phyloP scores from a whole-genome alignment of 2,888 invertebrate species.

The Xylota sylvarum region DNA sequence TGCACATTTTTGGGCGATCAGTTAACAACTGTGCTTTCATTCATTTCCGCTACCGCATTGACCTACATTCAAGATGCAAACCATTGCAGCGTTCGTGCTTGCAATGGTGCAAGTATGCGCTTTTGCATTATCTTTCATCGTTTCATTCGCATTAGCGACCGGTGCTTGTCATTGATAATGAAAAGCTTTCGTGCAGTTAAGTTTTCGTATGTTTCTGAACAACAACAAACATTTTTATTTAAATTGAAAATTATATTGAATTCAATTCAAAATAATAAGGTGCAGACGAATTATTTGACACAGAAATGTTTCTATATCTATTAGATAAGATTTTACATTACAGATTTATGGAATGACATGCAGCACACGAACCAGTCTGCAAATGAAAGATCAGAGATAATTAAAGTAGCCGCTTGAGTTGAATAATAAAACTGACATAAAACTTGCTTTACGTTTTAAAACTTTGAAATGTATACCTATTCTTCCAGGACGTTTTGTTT shows the following conservation, averaged over 20 bases:
- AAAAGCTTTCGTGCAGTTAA: constrained; percentile 38
- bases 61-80: constrained; percentile 46
- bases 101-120: constrained; percentile 63
- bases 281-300: no score
- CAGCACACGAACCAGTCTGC: not conserved
- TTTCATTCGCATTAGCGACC: not conserved
- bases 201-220: not conserved
- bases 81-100: constrained; percentile 52
- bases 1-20: constrained; percentile 70
- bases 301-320: not conserved
- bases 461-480: not conserved
- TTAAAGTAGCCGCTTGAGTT: not conserved
- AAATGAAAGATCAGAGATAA: constrained; percentile 1
- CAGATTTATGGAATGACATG: not conserved
- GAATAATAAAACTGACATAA: not conserved
- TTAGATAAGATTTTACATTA: not conserved
- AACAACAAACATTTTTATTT: not conserved
- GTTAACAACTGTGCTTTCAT: not conserved
- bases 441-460: not conserved
- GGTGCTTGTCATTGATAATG: constrained; percentile 57
- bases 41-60: constrained; percentile 14
- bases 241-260: not conserved
- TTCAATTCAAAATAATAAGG: not conserved
- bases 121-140: constrained; percentile 40
- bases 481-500: not conserved